Percentiles rank a stretch among this genome's conserved stretches.
These are phyloP conservation scores for Schizotus pectinicornis DNA, from an alignment of 2,888 invertebrate genomes.

Conservation along the genomic window DNA sequence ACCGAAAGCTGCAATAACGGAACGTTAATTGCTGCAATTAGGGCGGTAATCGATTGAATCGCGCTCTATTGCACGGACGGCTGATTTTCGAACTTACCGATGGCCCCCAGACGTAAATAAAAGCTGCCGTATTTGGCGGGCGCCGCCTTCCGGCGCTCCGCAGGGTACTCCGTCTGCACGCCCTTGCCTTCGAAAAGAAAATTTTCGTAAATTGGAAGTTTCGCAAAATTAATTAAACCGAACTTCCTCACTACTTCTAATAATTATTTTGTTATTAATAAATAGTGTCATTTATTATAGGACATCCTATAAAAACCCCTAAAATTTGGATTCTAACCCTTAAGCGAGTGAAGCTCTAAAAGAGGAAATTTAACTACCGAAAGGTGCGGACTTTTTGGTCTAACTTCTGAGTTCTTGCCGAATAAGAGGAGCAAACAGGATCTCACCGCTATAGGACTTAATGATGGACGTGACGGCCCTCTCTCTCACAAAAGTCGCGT, in stretches of 20 bases:
- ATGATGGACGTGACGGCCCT: constrained; percentile 56
- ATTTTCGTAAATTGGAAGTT: too few species aligned
- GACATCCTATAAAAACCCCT: too few species aligned
- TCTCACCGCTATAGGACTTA: constrained; percentile 51
- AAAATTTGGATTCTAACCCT: too few species aligned
- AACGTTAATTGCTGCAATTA: constrained; percentile 41
- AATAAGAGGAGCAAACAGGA: constrained; percentile 22
- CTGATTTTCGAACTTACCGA: constrained; percentile 61
- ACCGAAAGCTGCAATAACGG: constrained; percentile 80
- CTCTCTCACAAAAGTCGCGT: constrained; percentile 69
- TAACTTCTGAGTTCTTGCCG: constrained; percentile 5
- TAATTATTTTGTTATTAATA: too few species aligned
- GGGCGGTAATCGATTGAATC: constrained; percentile 73
- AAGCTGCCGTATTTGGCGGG: constrained; percentile 74
- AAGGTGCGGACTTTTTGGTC: too few species aligned
- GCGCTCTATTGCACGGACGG: constrained; percentile 35
- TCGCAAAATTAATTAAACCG: too few species aligned
- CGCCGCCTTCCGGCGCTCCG: constrained; percentile 8
- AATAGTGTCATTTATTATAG: too few species aligned
- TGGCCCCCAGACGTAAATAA: constrained; percentile 83
- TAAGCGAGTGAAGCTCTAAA: too few species aligned
- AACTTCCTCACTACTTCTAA: too few species aligned
- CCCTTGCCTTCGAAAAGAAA: neutral
- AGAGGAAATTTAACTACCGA: too few species aligned
- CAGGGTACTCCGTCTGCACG: neutral